Percentiles rank a stretch among this genome's conserved stretches.
Evolutionary conservation across 2,797 vertebrate genomes (phyloP).

Genomic region (Enteromius thamalakanensis): DNA sequence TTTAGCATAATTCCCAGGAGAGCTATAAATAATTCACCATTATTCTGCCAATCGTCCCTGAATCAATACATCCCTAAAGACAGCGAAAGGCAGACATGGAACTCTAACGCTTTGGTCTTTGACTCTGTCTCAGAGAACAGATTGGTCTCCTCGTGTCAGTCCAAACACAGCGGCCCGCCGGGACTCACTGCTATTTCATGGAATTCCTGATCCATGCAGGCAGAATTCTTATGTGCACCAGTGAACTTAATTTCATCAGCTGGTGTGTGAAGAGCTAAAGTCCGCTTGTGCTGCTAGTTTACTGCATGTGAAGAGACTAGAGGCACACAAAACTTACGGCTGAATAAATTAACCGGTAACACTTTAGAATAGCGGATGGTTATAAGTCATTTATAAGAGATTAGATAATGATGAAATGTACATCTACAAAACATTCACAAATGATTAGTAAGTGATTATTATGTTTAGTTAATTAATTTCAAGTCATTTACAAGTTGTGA

Average conservation of each 20-base stretch:
- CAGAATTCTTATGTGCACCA: constrained; percentile 33
- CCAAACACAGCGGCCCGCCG: constrained; percentile 20
- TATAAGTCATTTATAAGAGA: no score
- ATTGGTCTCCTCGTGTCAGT: constrained; percentile 25
- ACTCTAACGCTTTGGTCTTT: constrained; percentile 4
- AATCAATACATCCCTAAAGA: constrained; percentile 38
- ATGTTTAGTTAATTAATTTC: no score
- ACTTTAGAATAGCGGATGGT: no score
- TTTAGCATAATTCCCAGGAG: not conserved
- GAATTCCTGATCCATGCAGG: constrained; percentile 25
- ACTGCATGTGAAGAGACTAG: not conserved
- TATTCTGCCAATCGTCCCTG: constrained; percentile 18
- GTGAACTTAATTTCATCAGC: constrained; percentile 25
- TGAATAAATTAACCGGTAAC: not conserved
- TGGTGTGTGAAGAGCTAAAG: not conserved
- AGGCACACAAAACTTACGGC: not conserved
- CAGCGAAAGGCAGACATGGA: constrained; percentile 24
- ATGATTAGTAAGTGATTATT: no score
- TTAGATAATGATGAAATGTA: no score
- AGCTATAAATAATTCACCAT: constrained; percentile 34
- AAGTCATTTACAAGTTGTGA: no score
- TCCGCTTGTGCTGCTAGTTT: not conserved
- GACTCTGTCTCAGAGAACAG: constrained; percentile 21
- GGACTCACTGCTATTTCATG: constrained; percentile 36
- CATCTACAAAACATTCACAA: no score